These are phyloP conservation scores for Hymenochirus boettgeri DNA, from an alignment of 2,113 vertebrate genomes.

Conservation along the genomic window DNA sequence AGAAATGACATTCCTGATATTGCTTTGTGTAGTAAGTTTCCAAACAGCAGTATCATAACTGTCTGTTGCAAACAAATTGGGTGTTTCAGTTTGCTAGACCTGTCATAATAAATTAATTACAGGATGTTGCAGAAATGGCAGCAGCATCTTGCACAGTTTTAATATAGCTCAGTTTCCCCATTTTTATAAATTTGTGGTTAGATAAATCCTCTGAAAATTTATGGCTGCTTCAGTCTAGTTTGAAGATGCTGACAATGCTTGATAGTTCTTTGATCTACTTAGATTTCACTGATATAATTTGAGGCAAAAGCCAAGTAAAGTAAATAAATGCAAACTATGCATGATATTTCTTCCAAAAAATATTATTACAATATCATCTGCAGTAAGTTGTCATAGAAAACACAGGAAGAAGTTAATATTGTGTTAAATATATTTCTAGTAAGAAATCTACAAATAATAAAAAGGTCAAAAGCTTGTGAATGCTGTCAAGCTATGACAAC, in stretches of 20 bases:
- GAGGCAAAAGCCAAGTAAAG: too few relatives aligned
- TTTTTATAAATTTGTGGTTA: constrained; percentile 91
- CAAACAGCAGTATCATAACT: constrained; percentile 59
- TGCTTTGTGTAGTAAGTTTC: constrained; percentile 51
- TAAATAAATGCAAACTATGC: too few relatives aligned
- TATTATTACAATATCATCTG: too few relatives aligned
- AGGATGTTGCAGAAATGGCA: constrained; percentile 98
- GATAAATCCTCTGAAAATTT: constrained; percentile 86
- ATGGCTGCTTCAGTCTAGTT: constrained; percentile 82
- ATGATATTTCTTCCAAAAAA: too few relatives aligned
- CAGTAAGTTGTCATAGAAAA: too few relatives aligned
- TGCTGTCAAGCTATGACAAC: too few relatives aligned
- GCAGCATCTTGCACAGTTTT: constrained; percentile 83
- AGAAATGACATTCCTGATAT: constrained; percentile 9
- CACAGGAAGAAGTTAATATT: too few relatives aligned
- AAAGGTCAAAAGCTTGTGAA: too few relatives aligned
- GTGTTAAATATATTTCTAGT: too few relatives aligned
- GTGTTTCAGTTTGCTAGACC: constrained; percentile 96
- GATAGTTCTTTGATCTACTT: constrained; percentile 50
- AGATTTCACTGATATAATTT: constrained; percentile 58
- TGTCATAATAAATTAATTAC: constrained; percentile 99
- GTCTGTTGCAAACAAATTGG: constrained; percentile 92
- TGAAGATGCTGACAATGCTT: constrained; percentile 68
- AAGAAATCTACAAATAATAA: too few relatives aligned
- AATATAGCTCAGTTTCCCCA: constrained; percentile 94